Conservation (phyloP, 2,888 invertebrate genomes). For the Camptogramma bilineatum region DNA sequence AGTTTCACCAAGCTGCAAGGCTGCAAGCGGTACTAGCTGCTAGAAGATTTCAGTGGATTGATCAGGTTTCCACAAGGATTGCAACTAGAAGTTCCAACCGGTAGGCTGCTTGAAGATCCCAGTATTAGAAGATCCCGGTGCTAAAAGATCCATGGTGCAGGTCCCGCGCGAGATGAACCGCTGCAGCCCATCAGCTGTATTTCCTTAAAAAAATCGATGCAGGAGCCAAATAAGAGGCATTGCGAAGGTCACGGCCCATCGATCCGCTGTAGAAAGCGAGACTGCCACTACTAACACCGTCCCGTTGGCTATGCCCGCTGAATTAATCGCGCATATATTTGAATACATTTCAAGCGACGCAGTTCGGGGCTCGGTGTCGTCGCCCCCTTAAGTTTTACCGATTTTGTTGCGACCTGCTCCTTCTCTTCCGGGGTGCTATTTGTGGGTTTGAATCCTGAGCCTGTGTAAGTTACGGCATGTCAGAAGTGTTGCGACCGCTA, state of each 20-base stretch:
- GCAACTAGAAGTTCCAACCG: no score
- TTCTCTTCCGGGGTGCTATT: conserved; percentile 1
- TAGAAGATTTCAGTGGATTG: no score
- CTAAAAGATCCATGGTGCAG: conserved; percentile 11
- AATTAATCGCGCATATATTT: conserved; percentile 87
- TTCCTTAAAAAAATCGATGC: conserved; percentile 70
- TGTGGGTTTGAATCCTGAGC: not conserved
- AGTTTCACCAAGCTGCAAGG: no score
- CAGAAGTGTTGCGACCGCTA: no score
- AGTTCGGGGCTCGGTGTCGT: conserved; percentile 78
- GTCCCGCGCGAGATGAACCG: conserved; percentile 36
- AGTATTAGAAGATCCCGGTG: conserved; percentile 6
- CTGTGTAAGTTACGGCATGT: not conserved
- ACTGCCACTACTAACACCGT: conserved; percentile 85
- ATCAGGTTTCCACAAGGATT: no score
- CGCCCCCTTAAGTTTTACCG: conserved; percentile 83
- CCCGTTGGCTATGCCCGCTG: conserved; percentile 85
- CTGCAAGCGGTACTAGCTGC: no score
- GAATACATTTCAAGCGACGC: conserved; percentile 79
- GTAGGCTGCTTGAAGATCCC: no score
- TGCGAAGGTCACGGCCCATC: conserved; percentile 84
- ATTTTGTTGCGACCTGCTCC: conserved; percentile 63
- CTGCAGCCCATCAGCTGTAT: conserved; percentile 36
- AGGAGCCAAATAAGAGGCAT: conserved; percentile 79
- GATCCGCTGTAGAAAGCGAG: conserved; percentile 85